These are phyloP conservation scores for Coenonympha arcania DNA, from an alignment of 2,888 invertebrate genomes.

Conservation along the genomic window DNA sequence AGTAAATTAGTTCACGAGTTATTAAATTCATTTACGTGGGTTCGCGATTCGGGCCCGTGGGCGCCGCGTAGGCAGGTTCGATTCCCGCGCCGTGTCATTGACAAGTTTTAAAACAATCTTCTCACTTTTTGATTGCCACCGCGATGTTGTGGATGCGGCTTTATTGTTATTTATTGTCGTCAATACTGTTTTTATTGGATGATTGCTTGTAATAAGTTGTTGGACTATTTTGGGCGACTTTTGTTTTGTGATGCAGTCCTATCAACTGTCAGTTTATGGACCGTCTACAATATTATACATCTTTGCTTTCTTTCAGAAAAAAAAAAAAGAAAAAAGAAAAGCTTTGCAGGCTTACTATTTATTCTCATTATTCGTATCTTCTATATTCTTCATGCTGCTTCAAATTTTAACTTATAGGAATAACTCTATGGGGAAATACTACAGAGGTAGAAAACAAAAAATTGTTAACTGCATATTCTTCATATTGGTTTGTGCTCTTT, in stretches of 20 bases:
- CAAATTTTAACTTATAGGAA: too few relatives aligned
- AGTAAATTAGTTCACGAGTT: constrained; percentile 21
- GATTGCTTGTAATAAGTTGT: constrained; percentile 6
- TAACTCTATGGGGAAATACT: too few relatives aligned
- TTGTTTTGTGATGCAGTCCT: not conserved
- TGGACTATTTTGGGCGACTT: not conserved
- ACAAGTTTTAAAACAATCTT: constrained; percentile 16
- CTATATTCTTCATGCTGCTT: too few relatives aligned
- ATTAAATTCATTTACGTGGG: constrained; percentile 39
- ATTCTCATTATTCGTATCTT: too few relatives aligned
- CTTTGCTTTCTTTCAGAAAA: too few relatives aligned
- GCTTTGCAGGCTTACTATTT: too few relatives aligned
- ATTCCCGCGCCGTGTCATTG: constrained; percentile 32
- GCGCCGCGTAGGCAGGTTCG: constrained; percentile 42
- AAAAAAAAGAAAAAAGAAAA: too few relatives aligned
- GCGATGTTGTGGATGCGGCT: not conserved
- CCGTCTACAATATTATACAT: too few relatives aligned
- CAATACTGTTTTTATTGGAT: constrained; percentile 4
- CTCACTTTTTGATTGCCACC: constrained; percentile 4
- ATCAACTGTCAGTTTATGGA: not conserved
- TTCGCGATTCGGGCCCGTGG: constrained; percentile 43
- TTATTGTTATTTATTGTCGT: constrained; percentile 4
- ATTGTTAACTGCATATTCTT: too few relatives aligned
- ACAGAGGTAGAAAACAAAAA: too few relatives aligned
- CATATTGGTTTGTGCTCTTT: not conserved